phyloP scores from a whole-genome alignment of 2,113 vertebrate genomes.

The Pterocles burchelli region DNA sequence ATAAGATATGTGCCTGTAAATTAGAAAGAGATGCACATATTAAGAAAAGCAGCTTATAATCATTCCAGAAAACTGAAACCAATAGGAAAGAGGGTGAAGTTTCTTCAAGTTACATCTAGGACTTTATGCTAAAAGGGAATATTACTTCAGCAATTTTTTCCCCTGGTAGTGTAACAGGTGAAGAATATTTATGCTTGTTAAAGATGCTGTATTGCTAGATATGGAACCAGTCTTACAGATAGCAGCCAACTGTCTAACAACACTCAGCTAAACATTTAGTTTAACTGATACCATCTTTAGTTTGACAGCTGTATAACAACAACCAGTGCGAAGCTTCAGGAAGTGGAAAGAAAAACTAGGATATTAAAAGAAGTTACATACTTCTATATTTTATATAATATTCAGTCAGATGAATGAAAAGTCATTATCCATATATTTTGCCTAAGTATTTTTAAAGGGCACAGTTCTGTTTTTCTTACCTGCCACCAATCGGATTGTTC shows the following conservation, averaged over 20 bases:
- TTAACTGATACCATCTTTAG: neutral
- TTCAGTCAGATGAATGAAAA: neutral
- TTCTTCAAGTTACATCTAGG: neutral
- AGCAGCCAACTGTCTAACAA: neutral
- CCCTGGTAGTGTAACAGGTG: neutral
- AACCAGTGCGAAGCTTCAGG: neutral
- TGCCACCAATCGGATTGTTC: slow-evolving; percentile 92
- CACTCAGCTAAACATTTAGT: neutral
- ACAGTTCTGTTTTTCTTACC: slow-evolving; percentile 77
- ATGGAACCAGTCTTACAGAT: neutral
- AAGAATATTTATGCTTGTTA: neutral
- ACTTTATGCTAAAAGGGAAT: neutral
- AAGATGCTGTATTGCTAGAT: neutral
- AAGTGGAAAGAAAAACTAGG: fast-evolving
- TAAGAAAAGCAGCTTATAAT: neutral
- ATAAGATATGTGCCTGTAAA: slow-evolving; percentile 91
- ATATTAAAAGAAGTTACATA: neutral
- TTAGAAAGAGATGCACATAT: neutral
- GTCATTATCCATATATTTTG: neutral
- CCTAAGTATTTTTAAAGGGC: neutral
- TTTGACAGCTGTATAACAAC: neutral
- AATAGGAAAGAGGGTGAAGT: neutral
- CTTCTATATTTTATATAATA: neutral
- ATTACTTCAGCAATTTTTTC: neutral
- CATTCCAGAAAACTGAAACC: neutral